A percentile compares a stretch with the other conserved stretches of the same genome.
Evolutionary conservation across 2,888 invertebrate species (phyloP).

Genomic region (Phyllotreta cruciferae): DNA sequence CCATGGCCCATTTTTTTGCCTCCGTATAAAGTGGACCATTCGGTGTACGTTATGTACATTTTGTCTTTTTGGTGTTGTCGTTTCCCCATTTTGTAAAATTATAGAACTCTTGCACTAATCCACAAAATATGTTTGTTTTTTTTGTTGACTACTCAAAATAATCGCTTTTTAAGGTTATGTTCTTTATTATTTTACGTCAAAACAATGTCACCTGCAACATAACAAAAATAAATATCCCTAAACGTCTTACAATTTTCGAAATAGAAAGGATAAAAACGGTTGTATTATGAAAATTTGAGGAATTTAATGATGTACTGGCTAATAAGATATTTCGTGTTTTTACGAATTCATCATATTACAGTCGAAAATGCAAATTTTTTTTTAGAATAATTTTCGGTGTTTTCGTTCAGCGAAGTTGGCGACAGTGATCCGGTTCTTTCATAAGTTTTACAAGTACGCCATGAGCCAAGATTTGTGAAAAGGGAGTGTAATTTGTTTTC

Average conservation of each 20-base stretch:
- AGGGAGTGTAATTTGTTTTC: slow-evolving; percentile 58
- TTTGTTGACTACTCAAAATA: slow-evolving; percentile 12
- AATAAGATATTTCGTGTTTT: background rate
- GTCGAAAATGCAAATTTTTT: background rate
- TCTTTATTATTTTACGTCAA: slow-evolving; percentile 29
- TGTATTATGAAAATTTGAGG: background rate
- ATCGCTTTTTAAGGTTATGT: slow-evolving; percentile 35
- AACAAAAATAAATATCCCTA: slow-evolving; percentile 18
- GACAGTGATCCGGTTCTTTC: slow-evolving; percentile 35
- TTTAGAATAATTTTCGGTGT: slow-evolving; percentile 9
- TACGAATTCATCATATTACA: background rate
- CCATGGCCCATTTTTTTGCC: slow-evolving; percentile 76
- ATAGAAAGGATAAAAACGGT: background rate
- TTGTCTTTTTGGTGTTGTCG: slow-evolving; percentile 94
- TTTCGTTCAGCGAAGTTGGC: slow-evolving; percentile 30
- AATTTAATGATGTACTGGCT: background rate
- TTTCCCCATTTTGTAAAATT: slow-evolving; percentile 79
- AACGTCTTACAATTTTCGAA: background rate
- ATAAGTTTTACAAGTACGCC: slow-evolving; percentile 51
- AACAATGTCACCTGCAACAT: slow-evolving; percentile 28
- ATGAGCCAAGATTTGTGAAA: slow-evolving; percentile 58
- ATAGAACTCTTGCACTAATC: slow-evolving; percentile 5
- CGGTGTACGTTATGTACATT: slow-evolving; percentile 89
- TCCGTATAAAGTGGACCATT: slow-evolving; percentile 90
- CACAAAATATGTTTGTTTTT: background rate